These are phyloP conservation scores for Dipodomys merriami DNA, from an alignment of 2,113 vertebrate species.

Conservation along the genomic window DNA sequence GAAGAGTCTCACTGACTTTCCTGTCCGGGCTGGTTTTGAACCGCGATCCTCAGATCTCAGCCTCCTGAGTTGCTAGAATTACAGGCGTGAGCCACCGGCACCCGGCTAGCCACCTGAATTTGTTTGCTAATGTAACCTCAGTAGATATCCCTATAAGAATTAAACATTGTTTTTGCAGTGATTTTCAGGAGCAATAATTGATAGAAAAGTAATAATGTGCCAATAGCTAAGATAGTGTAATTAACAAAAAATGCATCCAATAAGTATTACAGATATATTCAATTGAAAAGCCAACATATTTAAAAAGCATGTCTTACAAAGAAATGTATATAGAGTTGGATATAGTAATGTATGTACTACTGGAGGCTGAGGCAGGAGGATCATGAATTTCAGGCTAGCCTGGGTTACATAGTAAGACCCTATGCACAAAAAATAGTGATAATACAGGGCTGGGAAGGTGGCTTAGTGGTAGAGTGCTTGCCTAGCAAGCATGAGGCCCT, in stretches of 20 bases:
- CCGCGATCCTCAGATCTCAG: no score
- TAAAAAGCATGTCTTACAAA: constrained; percentile 22
- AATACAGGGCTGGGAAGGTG: no score
- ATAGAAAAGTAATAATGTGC: constrained; percentile 67
- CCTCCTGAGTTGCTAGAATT: no score
- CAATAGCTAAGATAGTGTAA: constrained; percentile 35
- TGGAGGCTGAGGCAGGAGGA: no score
- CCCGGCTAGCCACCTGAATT: constrained; percentile 38
- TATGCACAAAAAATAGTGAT: no score
- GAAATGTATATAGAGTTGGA: neutral
- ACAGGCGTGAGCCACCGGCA: no score
- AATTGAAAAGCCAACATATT: constrained; percentile 46
- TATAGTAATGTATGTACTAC: neutral
- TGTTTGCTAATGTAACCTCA: constrained; percentile 68
- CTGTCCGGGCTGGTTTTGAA: no score
- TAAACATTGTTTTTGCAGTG: constrained; percentile 36
- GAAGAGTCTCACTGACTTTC: no score
- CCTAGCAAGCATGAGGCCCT: no score
- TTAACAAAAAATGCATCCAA: constrained; percentile 42
- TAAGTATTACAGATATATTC: constrained; percentile 39
- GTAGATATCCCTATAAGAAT: constrained; percentile 26
- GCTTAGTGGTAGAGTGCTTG: no score
- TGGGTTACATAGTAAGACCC: no score
- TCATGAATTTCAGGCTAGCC: no score
- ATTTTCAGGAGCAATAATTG: constrained; percentile 55